Evolutionary conservation across 2,113 vertebrate species (phyloP).

Genomic region (Toxotes chatareus): DNA sequence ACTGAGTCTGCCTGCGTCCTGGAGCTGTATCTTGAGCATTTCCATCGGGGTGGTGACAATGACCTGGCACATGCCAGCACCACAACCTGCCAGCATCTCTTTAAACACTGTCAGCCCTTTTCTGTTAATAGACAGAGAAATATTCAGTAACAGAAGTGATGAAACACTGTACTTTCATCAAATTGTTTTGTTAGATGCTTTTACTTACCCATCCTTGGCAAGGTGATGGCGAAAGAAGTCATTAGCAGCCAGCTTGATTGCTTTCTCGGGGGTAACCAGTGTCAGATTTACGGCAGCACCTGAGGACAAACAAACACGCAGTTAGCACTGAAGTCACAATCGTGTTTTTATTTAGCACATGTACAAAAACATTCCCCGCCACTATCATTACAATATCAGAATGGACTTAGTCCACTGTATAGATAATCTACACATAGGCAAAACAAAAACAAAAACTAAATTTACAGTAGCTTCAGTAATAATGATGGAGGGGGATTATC

Average conservation of each 20-base stretch:
- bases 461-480: conserved; percentile 39
- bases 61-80: conserved; percentile 88
- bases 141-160: not conserved
- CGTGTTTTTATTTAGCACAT: conserved; percentile 7
- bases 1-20: conserved; percentile 88
- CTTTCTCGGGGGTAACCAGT: conserved; percentile 88
- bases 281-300: conserved; percentile 87
- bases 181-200: rapidly evolving
- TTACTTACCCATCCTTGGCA: conserved; percentile 82
- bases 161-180: rapidly evolving
- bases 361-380: conserved; percentile 56
- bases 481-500: conserved; percentile 63
- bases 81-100: conserved; percentile 89
- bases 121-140: conserved; percentile 64
- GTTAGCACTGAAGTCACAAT: conserved; percentile 58
- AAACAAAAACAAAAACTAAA: conserved; percentile 41
- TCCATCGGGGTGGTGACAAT: conserved; percentile 89
- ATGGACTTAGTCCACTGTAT: conserved; percentile 21
- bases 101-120: conserved; percentile 83
- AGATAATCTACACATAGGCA: conserved; percentile 48
- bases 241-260: conserved; percentile 88
- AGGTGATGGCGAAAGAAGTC: conserved; percentile 86
- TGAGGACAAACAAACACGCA: conserved; percentile 69
- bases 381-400: conserved; percentile 67
- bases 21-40: conserved; percentile 90